Percentiles rank a stretch among this genome's conserved stretches.
Evolutionary conservation across 2,113 vertebrate genomes (phyloP).

Genomic region (Tachycineta bicolor): DNA sequence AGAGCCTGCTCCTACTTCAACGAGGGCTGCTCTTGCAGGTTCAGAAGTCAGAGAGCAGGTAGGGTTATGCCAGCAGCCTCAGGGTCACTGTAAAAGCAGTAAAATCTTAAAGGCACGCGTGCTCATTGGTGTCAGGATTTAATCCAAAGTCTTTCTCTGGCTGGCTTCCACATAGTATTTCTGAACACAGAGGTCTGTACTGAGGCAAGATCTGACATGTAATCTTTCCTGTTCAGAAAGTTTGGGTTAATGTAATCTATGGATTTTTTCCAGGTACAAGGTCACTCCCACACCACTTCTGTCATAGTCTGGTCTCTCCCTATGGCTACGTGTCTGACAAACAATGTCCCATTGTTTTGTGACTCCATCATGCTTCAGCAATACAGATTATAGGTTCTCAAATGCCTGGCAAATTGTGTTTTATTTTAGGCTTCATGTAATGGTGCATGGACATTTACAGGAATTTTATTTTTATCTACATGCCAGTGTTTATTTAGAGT

Average conservation of each 20-base stretch:
- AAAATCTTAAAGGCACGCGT: neutral
- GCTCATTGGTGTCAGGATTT: neutral
- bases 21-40: fast-evolving
- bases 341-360: neutral
- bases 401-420: neutral
- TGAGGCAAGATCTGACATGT: neutral
- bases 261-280: neutral
- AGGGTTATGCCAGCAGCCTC: neutral
- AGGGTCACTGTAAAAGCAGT: neutral
- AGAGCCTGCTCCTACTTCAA: neutral
- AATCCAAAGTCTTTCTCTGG: neutral
- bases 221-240: neutral
- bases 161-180: neutral
- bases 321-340: neutral
- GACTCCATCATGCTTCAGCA: neutral
- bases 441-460: neutral
- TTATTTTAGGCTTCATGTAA: neutral
- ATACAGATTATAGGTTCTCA: neutral
- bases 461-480: neutral
- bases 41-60: neutral
- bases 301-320: neutral
- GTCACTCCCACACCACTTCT: neutral
- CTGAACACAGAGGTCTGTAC: neutral
- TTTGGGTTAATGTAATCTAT: neutral
- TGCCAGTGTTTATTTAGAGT: neutral